phyloP scores from a whole-genome alignment of 2,797 vertebrate species.

The Novumbra hubbsi region DNA sequence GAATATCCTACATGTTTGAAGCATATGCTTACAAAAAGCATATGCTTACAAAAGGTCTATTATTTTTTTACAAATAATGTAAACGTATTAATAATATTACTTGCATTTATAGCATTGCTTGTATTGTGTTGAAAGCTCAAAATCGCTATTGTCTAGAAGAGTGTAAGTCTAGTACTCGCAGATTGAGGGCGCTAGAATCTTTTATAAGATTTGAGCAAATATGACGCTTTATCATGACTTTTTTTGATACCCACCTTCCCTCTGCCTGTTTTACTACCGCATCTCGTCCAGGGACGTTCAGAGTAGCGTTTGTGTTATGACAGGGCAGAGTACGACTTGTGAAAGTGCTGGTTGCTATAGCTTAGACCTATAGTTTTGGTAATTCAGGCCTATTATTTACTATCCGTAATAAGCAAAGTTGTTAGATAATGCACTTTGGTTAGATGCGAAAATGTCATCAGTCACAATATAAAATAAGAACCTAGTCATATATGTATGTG shows the following conservation, averaged over 20 bases:
- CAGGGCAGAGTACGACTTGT: neutral
- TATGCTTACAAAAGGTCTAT: neutral
- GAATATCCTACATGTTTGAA: neutral
- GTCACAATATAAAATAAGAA: neutral
- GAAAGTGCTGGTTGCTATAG: neutral
- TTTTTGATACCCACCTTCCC: slow-evolving; percentile 8
- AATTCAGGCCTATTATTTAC: neutral
- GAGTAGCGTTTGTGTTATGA: neutral
- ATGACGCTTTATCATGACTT: neutral
- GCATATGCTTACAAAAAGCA: neutral
- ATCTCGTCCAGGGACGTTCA: neutral
- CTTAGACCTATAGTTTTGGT: neutral
- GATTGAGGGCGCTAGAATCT: slow-evolving; percentile 64
- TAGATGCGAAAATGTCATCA: neutral
- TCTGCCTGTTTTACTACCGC: neutral
- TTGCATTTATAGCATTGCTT: neutral
- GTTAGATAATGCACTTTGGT: neutral
- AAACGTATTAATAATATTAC: neutral
- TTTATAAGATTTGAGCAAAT: slow-evolving; percentile 24
- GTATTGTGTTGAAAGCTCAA: neutral
- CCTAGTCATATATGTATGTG: neutral
- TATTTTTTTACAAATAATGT: neutral
- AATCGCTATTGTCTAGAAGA: neutral
- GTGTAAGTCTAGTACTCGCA: slow-evolving; percentile 45
- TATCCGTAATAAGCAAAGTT: neutral